Base-by-base conservation (phyloP, 2,113 vertebrate genomes). In the Xiphophorus couchianus region DNA sequence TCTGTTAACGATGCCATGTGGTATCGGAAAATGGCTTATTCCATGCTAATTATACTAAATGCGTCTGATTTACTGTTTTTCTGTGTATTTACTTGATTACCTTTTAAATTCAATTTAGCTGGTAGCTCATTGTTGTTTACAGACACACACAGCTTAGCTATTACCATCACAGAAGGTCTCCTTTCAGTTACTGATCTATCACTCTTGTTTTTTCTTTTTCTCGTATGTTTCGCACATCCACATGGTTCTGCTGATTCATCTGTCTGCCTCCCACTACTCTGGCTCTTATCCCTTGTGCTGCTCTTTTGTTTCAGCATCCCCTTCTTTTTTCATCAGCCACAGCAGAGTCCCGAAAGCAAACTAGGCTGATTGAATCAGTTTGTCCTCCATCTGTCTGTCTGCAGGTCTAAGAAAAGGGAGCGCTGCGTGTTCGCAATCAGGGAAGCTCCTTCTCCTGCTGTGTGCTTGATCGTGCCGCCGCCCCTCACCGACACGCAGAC, bases 401-500 rank as follows among this genome's bases (percentile, higher is more conserved):
- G 76, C 10, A n/a, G 51, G 22, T n/a, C 51, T 58, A n/a, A 78
- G 77, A 81, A 61, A 71, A 81, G 74, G 54, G 70, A 80, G 69
- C 78, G 27, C 81, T 63, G 72, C 66, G 6, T 82, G 74, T 76
- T 84, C 35, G 72, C 87, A 90, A 89, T 91, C 87, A 91, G 77
- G 74, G 66, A 62, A 63, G 42, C 74, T 84, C 68, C 66, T 84
- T 81, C 71, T 85, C 80, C 73, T 80, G 65, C 86, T 77, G 81
- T 69, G 78, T 29, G 80, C 82, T 71, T 83, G 89, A 87, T 85
- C 70, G 79, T 74, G 69, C 65, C 63, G 72, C 78, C 33, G 67
- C 58, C 74, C 69, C 69, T 80, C 19, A 22, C 78, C 72, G 37
- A 15, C 66, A 71, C 66, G 37, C 73, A 84, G 13, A 84, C 71